Base-by-base conservation (phyloP, 2,113 vertebrate genomes). In the Pygoscelis adeliae region DNA sequence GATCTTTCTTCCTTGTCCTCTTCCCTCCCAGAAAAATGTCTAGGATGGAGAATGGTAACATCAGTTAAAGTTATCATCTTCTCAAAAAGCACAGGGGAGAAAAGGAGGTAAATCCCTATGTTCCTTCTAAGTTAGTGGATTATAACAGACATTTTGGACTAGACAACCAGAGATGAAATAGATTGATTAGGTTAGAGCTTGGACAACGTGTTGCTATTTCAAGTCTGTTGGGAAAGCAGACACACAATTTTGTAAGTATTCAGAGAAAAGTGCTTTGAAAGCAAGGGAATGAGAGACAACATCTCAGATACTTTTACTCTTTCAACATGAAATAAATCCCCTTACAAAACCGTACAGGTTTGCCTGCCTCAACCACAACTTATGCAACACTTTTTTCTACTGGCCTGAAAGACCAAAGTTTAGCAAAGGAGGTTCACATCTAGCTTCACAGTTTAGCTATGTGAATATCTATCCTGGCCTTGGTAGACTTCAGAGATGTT, bases 151-250 rank as follows among this genome's bases (percentile, higher is more conserved):
- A 50, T 36, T 87, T 88, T 47, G 29, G 21, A 53, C 22, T 50
- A 49, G n/a, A 90, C 79, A 81, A 36, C 5, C 4, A 10, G 18
- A 90, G 23, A 46, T 62, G 2, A 80, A 66, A 73, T 7, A 69
- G 36, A 46, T 50, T 58, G n/a, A 72, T 72, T 78, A 47, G 34
- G 30, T 36, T 85, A 69, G 34, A 71, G 6, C 11, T 26, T 67
- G 49, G 44, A 36, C 27, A 66, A n/a, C 0, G 0, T 15, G 1
- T 26, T 83, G 29, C 11, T 42, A 15, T 71, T 85, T 74, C 36
- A 90, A 59, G 23, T 61, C 26, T 50, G 13, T 61, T 73, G 19
- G 62, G 29, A 90, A 83, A 67, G 20, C 1, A 74, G 15, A n/a
- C 7, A 38, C 8, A 36, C 13, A 46, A 18, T 55, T 82, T 53